Evolutionary conservation across 2,888 invertebrate genomes (phyloP).

Genomic region (Brachynemurus nebulosus): DNA sequence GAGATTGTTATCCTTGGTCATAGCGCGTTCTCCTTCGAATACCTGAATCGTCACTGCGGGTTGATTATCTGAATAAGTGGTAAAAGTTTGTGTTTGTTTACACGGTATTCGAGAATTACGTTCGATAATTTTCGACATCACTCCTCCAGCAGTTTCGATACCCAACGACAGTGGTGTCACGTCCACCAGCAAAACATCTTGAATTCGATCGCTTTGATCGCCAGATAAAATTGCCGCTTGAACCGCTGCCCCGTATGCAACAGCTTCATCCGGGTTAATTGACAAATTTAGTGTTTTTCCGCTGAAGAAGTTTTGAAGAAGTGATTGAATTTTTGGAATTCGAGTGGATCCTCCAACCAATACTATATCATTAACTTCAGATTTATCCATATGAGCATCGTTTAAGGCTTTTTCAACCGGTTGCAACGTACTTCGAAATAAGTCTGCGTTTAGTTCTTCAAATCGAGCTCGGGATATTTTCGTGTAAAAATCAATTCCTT

Average conservation of each 20-base stretch:
- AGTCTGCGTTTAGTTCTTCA: conserved; percentile 57
- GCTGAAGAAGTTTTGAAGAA: conserved; percentile 62
- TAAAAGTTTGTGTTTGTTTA: conserved; percentile 43
- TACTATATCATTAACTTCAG: conserved; percentile 62
- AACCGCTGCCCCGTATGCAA: conserved; percentile 29
- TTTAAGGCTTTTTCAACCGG: conserved; percentile 60
- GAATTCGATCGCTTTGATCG: conserved; percentile 50
- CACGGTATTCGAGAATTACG: conserved; percentile 41
- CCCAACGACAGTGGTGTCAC: conserved; percentile 56
- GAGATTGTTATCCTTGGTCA: conserved; percentile 68
- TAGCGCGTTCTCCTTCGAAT: conserved; percentile 58
- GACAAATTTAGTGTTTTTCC: conserved; percentile 32
- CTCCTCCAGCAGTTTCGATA: conserved; percentile 69
- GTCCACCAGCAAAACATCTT: conserved; percentile 57
- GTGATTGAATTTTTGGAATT: conserved; percentile 62
- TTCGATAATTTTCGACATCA: conserved; percentile 52
- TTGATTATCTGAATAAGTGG: conserved; percentile 55
- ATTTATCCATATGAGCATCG: conserved; percentile 67
- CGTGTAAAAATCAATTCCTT: conserved; percentile 59
- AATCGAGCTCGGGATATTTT: conserved; percentile 60
- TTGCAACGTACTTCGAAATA: conserved; percentile 53
- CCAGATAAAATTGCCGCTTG: conserved; percentile 28
- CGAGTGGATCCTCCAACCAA: conserved; percentile 71
- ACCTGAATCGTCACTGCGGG: conserved; percentile 44
- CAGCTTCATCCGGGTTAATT: conserved; percentile 30